These are phyloP conservation scores for Cerastis rubricosa DNA, from an alignment of 2,888 invertebrate species.

Conservation along the genomic window DNA sequence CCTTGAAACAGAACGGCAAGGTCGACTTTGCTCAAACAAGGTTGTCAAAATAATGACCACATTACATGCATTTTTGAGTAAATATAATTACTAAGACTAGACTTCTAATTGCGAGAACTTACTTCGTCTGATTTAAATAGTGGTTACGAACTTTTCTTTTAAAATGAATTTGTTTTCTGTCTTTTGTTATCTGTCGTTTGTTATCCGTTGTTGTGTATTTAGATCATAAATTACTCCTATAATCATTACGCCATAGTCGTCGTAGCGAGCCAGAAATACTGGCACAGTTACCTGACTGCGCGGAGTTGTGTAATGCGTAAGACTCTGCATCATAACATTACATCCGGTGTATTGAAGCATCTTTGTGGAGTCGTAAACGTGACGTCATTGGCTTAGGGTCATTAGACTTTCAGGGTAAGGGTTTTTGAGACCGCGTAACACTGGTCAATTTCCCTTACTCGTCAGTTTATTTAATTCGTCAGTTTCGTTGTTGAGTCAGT, in stretches of 20 bases:
- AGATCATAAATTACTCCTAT: constrained; percentile 25
- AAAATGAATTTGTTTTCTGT: too few species aligned
- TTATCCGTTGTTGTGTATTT: constrained; percentile 18
- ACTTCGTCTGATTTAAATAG: too few species aligned
- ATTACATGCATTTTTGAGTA: too few species aligned
- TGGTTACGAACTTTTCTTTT: too few species aligned
- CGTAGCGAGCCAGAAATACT: constrained; percentile 47
- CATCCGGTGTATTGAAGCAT: constrained; percentile 46
- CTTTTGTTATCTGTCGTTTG: constrained; percentile 12
- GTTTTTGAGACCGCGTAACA: neutral
- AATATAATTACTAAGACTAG: too few species aligned
- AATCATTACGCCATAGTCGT: constrained; percentile 17
- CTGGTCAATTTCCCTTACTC: too few species aligned
- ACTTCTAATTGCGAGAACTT: too few species aligned
- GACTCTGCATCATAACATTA: constrained; percentile 50
- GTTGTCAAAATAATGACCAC: too few species aligned
- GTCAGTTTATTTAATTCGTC: too few species aligned
- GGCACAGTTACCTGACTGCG: constrained; percentile 11
- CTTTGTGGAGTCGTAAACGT: constrained; percentile 30
- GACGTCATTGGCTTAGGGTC: constrained; percentile 42
- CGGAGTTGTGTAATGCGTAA: constrained; percentile 43
- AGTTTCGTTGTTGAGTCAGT: too few species aligned
- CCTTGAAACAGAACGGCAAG: too few species aligned
- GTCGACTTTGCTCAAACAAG: too few species aligned
- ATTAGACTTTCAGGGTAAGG: constrained; percentile 22